Conservation (phyloP, 2,797 vertebrate genomes). For the Sebastolobus alascanus region DNA sequence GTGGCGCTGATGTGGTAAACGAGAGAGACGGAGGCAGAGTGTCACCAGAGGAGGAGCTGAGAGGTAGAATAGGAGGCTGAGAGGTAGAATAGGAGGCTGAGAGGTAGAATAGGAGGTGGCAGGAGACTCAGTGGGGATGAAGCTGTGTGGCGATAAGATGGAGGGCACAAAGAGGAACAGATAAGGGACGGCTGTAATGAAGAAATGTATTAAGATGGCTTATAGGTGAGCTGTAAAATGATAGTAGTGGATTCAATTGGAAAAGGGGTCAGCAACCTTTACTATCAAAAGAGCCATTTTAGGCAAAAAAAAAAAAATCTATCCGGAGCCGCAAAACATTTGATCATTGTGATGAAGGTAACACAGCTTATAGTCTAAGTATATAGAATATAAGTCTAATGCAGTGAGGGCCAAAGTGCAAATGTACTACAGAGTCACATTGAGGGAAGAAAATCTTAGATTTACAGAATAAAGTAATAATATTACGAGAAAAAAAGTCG, state of each 20-base stretch:
- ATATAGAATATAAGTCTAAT: too few species aligned
- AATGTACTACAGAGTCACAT: too few species aligned
- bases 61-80: slow-evolving; percentile 30
- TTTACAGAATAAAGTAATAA: too few species aligned
- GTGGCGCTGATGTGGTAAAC: slow-evolving; percentile 39
- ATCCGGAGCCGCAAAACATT: too few species aligned
- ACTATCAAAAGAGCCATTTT: too few species aligned
- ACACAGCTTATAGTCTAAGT: too few species aligned
- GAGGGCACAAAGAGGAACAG: background rate
- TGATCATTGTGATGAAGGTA: too few species aligned
- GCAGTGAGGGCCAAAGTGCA: too few species aligned
- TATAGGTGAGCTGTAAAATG: background rate
- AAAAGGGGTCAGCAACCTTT: too few species aligned
- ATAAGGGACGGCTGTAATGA: background rate
- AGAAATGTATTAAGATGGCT: background rate
- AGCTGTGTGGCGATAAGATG: background rate
- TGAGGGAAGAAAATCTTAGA: too few species aligned
- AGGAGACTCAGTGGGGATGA: slow-evolving; percentile 18
- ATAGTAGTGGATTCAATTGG: background rate
- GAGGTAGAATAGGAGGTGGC: slow-evolving; percentile 33
- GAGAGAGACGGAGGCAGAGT: slow-evolving; percentile 33
- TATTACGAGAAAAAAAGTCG: too few species aligned
- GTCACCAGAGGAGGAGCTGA: slow-evolving; percentile 55
- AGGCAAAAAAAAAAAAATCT: too few species aligned
- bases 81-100: slow-evolving; percentile 25